Evolutionary conservation across 2,113 vertebrate genomes (phyloP).

Genomic region (Ivindomyrus marchei): DNA sequence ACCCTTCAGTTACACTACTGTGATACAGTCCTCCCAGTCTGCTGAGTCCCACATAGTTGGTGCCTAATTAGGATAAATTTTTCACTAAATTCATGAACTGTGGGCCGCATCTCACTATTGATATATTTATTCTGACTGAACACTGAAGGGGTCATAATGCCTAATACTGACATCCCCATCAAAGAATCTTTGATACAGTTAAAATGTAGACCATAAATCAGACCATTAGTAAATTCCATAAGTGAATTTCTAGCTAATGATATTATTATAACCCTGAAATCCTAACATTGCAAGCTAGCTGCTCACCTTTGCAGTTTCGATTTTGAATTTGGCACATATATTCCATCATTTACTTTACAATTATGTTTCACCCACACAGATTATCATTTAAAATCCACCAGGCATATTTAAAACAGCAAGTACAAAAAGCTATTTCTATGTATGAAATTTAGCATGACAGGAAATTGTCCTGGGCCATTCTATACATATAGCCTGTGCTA

Average conservation of each 20-base stretch:
- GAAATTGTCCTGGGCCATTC: background rate
- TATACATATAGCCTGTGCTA: background rate
- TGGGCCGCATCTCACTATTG: background rate
- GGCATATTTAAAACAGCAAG: background rate
- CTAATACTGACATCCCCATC: background rate
- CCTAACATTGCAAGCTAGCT: background rate
- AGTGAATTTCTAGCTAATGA: background rate
- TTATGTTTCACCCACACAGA: background rate
- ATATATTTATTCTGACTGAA: background rate
- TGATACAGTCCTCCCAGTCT: too few species aligned
- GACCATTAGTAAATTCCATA: background rate
- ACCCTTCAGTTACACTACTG: background rate
- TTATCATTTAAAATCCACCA: background rate
- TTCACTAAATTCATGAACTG: background rate
- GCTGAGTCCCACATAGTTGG: too few species aligned
- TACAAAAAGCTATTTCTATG: background rate
- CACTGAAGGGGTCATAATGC: background rate
- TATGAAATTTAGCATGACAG: background rate
- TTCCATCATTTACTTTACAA: background rate
- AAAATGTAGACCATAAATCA: background rate
- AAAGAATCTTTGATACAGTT: background rate
- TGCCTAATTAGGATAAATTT: background rate
- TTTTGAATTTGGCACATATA: background rate
- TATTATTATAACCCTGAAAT: background rate
- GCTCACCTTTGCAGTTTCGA: background rate